Evolutionary conservation across 1,140 invertebrate genomes (phyloP), one percentile per base, ranked within the genome.

Genomic region (Portunus trituberculatus): DNA sequence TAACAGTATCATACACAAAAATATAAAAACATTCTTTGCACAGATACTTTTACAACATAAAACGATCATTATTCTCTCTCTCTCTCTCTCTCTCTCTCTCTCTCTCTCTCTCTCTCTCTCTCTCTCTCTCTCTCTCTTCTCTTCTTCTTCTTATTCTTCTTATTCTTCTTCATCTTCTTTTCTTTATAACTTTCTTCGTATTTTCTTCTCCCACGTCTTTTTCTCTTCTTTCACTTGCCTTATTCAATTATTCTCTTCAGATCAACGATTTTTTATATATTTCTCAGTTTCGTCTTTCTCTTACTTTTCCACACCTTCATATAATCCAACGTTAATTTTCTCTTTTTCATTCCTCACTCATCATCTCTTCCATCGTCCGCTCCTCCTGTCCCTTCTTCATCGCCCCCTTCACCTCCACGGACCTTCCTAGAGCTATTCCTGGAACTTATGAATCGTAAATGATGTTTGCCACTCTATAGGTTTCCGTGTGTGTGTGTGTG

Each of bases 121-220:
- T 76, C 67, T 76, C 67, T 76, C 67, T n/a, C 67, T 76, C 67
- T 76, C 67, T 76, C 67, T 76, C 67, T 76, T 76, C 67, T 76
- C 67, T n/a, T 8, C 67, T n/a, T 1, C 20, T 20, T 76, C 67
- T 76, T 25, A n/a, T 20, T 76, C 20, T n/a, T 76, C 67, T 76
- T 20, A 20, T 59, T 59, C 52, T 59, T 59, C 20, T 76, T n/a
- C 25, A n/a, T 76, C 67, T 76, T n/a, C n/a, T 76, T n/a, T 1
- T 76, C 67, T n/a, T 76, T n/a, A 8, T 59, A 0, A 7, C n/a
- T 76, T 20, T 76, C n/a, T 25, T 76, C 20, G 3, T 76, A 4
- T 20, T 14, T 25, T 20, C n/a, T n/a, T 8, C 4, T 76, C 20
- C 20, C 6, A 8, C 0, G 6, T 76, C n/a, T 76, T 76, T 76